Evolutionary conservation across 2,797 vertebrate species (phyloP).

Genomic region (Halcyon badia): DNA sequence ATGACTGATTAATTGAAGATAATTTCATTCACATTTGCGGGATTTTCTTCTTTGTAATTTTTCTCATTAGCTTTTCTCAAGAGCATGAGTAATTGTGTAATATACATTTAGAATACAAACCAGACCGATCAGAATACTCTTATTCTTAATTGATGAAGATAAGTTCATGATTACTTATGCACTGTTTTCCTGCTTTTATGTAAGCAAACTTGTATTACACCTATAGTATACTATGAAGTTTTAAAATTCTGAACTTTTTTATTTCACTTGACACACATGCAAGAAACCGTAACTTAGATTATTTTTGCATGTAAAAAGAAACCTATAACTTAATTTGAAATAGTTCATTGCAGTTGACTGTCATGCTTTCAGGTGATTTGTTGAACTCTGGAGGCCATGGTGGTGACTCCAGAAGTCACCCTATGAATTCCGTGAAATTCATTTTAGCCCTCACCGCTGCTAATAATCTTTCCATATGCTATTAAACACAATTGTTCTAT

Average conservation of each 20-base stretch:
- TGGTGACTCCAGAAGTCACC: background rate
- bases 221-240: background rate
- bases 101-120: conserved; percentile 29
- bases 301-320: background rate
- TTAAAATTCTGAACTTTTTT: background rate
- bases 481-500: background rate
- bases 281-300: background rate
- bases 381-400: background rate
- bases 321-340: background rate
- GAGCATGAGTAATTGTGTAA: conserved; percentile 18
- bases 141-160: background rate
- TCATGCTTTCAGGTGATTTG: background rate
- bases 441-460: background rate
- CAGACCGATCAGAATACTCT: background rate
- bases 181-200: background rate
- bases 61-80: conserved; percentile 32
- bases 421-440: background rate
- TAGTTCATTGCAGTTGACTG: background rate
- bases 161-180: background rate
- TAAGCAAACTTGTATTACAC: background rate
- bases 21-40: conserved; percentile 36
- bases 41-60: conserved; percentile 35
- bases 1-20: conserved; percentile 34
- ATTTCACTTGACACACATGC: background rate
- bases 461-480: background rate